Conservation (phyloP, 2,888 invertebrate species). For the Amphipoea lucens region DNA sequence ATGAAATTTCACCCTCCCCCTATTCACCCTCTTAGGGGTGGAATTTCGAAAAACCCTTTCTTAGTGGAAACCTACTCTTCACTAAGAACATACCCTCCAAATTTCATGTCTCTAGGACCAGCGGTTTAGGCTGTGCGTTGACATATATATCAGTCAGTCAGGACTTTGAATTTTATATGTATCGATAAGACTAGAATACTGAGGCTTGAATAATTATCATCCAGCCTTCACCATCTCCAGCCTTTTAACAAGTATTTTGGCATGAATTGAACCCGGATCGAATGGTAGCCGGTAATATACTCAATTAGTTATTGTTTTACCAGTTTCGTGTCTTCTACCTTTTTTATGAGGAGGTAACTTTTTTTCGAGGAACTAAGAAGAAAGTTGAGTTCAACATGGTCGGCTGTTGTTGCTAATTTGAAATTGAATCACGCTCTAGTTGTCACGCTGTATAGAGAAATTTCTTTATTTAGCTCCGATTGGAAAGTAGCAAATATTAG, state of each 20-base stretch:
- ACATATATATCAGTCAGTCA: no score
- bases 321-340: not conserved
- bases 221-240: not conserved
- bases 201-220: not conserved
- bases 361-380: constrained; percentile 2
- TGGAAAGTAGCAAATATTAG: no score
- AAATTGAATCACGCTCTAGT: constrained; percentile 25
- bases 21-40: no score
- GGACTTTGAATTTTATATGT: no score
- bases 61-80: no score
- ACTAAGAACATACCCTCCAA: no score
- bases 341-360: not conserved
- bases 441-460: constrained; percentile 1
- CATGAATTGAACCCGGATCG: not conserved
- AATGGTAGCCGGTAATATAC: not conserved
- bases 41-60: no score
- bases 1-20: no score
- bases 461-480: not conserved
- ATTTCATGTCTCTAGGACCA: no score
- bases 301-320: not conserved
- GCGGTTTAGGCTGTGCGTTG: no score
- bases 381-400: constrained; percentile 3
- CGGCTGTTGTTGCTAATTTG: no score
- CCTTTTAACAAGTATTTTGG: not conserved
- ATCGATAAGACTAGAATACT: not conserved